Conservation (phyloP, 2,797 vertebrate genomes). For the Scomberomorus guttatus region DNA sequence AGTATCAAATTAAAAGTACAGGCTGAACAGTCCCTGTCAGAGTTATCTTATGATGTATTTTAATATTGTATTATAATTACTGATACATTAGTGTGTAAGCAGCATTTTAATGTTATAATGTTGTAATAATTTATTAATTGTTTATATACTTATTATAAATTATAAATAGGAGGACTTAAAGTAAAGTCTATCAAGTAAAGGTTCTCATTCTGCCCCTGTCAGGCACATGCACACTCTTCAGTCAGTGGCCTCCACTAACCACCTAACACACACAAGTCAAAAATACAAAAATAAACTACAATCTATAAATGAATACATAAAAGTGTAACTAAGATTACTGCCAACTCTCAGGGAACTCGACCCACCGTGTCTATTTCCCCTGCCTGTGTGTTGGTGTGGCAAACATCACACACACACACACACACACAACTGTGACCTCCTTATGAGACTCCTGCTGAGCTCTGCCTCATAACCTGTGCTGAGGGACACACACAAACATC, state of each 20-base stretch:
- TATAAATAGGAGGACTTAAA: too few relatives aligned
- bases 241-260: not conserved
- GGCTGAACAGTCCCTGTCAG: too few relatives aligned
- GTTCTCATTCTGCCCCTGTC: too few relatives aligned
- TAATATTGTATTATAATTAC: too few relatives aligned
- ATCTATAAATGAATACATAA: slow-evolving; percentile 26
- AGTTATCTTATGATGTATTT: too few relatives aligned
- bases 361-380: slow-evolving; percentile 21
- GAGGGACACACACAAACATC: slow-evolving; percentile 17
- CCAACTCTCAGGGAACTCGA: slow-evolving; percentile 9
- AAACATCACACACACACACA: slow-evolving; percentile 12
- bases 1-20: not conserved
- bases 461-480: slow-evolving; percentile 6
- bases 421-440: slow-evolving; percentile 35
- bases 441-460: slow-evolving; percentile 45
- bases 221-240: too few relatives aligned
- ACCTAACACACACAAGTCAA: not conserved
- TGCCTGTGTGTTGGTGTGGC: slow-evolving; percentile 11
- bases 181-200: too few relatives aligned
- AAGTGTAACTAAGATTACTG: slow-evolving; percentile 27
- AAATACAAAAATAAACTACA: not conserved
- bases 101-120: not conserved
- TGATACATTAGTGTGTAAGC: too few relatives aligned
- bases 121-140: too few relatives aligned
- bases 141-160: too few relatives aligned